Conservation (phyloP, 2,113 vertebrate species). For the Eulemur rufifrons region DNA sequence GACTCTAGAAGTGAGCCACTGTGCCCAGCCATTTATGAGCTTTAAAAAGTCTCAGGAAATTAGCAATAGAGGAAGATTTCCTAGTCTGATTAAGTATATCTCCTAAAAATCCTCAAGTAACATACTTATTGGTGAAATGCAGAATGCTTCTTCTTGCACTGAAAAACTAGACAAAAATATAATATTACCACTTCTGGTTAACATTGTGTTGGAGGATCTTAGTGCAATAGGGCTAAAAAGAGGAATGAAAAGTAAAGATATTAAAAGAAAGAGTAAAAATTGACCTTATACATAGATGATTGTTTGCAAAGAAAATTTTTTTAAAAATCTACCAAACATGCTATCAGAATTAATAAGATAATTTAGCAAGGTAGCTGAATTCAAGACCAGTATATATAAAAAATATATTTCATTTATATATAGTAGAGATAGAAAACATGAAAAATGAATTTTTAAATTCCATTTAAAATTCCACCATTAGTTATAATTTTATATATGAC, state of each 20-base stretch:
- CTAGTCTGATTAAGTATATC: background rate
- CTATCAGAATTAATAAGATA: background rate
- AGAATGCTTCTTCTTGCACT: background rate
- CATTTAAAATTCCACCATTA: background rate
- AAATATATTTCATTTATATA: background rate
- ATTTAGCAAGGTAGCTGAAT: conserved; percentile 2
- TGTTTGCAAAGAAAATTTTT: background rate
- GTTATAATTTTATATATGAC: background rate
- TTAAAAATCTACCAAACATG: background rate
- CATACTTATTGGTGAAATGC: background rate
- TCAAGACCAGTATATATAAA: background rate
- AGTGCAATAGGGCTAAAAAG: background rate
- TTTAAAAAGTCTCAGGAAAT: background rate
- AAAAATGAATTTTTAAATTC: background rate
- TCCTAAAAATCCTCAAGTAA: background rate
- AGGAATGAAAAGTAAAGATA: background rate
- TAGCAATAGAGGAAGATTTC: background rate
- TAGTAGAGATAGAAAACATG: background rate
- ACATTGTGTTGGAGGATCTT: background rate
- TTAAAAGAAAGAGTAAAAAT: background rate
- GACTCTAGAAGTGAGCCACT: too few relatives aligned
- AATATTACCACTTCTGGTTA: background rate
- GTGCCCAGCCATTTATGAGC: background rate
- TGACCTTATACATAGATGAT: background rate
- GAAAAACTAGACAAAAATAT: background rate